phyloP scores from a whole-genome alignment of 2,888 invertebrate genomes.

The Stratiomys singularior region DNA sequence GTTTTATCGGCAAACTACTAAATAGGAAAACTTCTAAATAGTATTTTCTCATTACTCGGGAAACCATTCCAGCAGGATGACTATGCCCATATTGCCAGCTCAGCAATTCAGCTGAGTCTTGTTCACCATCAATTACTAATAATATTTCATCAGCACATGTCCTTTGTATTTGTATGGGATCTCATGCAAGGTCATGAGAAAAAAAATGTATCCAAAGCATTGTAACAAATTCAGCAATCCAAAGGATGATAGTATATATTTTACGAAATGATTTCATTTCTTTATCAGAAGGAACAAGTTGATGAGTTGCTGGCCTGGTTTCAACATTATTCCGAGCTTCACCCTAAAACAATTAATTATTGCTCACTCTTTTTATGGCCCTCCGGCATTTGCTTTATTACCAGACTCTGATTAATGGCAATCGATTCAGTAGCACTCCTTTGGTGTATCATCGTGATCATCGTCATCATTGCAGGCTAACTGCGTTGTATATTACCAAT shows the following conservation, averaged over 20 bases:
- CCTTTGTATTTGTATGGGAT: background rate
- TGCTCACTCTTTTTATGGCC: constrained; percentile 30
- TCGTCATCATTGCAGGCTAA: constrained; percentile 5
- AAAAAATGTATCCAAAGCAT: too few species aligned
- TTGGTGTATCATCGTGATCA: constrained; percentile 7
- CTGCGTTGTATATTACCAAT: background rate
- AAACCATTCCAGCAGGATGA: background rate
- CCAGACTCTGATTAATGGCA: constrained; percentile 38
- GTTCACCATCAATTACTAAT: background rate
- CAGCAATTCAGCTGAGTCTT: background rate
- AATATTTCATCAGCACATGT: background rate
- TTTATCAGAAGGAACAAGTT: background rate
- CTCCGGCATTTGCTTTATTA: constrained; percentile 34
- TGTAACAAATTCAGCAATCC: too few species aligned
- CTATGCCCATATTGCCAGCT: background rate
- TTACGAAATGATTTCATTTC: background rate
- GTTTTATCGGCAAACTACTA: too few species aligned
- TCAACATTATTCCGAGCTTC: background rate
- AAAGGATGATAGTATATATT: too few species aligned
- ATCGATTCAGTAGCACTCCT: constrained; percentile 36
- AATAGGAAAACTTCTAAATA: too few species aligned
- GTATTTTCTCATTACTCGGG: too few species aligned
- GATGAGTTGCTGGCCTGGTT: background rate
- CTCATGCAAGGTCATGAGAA: too few species aligned
- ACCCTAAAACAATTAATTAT: constrained; percentile 40